A percentile compares a stretch with the other conserved stretches of the same genome.
These are phyloP conservation scores for Etheostoma spectabile DNA, from an alignment of 2,113 vertebrate genomes.

Conservation along the genomic window DNA sequence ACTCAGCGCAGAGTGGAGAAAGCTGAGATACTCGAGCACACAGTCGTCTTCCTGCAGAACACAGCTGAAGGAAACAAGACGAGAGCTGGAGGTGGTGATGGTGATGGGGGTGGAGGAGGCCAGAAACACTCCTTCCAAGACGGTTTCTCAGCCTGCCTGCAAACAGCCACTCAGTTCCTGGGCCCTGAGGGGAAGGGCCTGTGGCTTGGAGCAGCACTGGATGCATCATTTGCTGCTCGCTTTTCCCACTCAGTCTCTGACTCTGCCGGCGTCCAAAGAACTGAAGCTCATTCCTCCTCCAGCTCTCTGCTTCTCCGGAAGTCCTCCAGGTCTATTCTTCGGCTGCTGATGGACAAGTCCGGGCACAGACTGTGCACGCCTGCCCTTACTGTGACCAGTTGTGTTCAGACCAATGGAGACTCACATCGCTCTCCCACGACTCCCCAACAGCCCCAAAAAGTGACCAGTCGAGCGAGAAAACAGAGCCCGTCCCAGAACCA, in stretches of 20 bases:
- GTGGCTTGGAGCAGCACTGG: slow-evolving; percentile 46
- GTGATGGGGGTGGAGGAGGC: not conserved
- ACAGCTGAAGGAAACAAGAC: not conserved
- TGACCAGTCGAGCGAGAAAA: slow-evolving; percentile 3
- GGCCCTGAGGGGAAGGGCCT: slow-evolving; percentile 56
- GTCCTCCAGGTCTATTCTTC: slow-evolving; percentile 34
- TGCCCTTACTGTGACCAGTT: not conserved
- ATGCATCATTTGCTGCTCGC: slow-evolving; percentile 22
- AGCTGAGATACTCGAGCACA: slow-evolving; percentile 88
- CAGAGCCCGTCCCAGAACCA: slow-evolving; percentile 19
- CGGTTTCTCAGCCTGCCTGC: slow-evolving; percentile 78
- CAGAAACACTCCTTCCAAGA: slow-evolving; percentile 64
- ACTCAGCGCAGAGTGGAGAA: slow-evolving; percentile 87
- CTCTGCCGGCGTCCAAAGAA: not conserved
- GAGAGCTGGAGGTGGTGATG: not conserved
- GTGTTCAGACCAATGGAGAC: not conserved
- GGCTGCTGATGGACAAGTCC: slow-evolving; percentile 16
- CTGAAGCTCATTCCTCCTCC: not conserved
- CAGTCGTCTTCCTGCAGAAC: slow-evolving; percentile 78
- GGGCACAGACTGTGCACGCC: not conserved
- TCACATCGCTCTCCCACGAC: not conserved
- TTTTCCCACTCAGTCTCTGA: slow-evolving; percentile 9
- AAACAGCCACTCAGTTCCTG: slow-evolving; percentile 74
- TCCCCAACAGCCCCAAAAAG: slow-evolving; percentile 7
- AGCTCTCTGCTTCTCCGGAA: slow-evolving; percentile 10